These are phyloP conservation scores for Tiphia femorata DNA, from an alignment of 2,888 invertebrate genomes.

Conservation along the genomic window DNA sequence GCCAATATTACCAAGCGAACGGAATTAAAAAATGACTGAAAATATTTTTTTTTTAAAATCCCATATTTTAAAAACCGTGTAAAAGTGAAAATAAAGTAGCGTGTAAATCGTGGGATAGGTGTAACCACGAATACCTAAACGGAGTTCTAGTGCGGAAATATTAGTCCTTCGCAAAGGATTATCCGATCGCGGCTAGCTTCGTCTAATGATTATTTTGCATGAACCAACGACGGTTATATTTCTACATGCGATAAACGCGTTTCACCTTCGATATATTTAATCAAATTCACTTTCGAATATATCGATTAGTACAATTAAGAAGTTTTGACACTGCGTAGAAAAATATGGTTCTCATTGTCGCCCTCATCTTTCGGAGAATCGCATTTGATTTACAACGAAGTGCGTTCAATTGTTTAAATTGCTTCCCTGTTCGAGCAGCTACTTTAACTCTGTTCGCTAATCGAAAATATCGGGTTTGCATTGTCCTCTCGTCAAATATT, in stretches of 20 bases:
- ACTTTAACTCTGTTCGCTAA: conserved; percentile 18
- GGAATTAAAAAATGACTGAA: no score
- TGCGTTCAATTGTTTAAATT: conserved; percentile 20
- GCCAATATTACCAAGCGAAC: no score
- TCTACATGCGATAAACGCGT: background rate
- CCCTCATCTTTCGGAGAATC: conserved; percentile 37
- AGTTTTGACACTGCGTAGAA: conserved; percentile 60
- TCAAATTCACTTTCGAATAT: conserved; percentile 29
- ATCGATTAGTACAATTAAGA: conserved; percentile 41
- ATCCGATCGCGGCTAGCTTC: no score
- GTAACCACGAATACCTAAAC: no score
- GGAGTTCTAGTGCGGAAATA: no score
- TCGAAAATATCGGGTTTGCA: conserved; percentile 17
- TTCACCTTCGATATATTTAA: conserved; percentile 4
- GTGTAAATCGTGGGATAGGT: no score
- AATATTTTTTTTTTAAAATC: no score
- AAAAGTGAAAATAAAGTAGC: no score
- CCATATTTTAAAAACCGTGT: no score
- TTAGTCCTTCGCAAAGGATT: no score
- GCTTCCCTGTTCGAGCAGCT: conserved; percentile 25
- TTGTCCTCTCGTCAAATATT: no score
- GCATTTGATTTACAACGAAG: conserved; percentile 43
- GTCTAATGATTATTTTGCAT: conserved; percentile 23
- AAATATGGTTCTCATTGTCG: conserved; percentile 57
- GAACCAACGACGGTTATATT: conserved; percentile 27